Base-by-base conservation (phyloP, 2,797 vertebrate genomes). In the Acanthopagrus latus region DNA sequence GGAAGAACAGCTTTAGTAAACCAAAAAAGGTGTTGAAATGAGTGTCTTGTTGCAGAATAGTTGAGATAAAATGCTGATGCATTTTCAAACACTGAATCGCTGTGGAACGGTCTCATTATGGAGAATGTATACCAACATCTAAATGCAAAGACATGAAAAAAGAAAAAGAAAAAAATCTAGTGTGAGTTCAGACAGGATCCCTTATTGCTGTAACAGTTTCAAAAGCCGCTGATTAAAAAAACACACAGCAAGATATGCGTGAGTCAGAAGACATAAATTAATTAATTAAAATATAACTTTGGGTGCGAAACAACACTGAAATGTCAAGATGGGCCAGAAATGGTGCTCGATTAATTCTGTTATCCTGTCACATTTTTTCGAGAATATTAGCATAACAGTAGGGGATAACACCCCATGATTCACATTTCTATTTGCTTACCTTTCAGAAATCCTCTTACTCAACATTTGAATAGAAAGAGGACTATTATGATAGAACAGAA, bases 281-380 rank as follows among this genome's bases (percentile, higher is more conserved):
- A 27, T 59, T 44, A 62, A 50, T 60, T 66, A 51, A 48, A 57
- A 64, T 57, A 70, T 56, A 50, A 56, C 9, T 43, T 47, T 7
- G 17, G 20, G 50, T 56, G 65, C 43, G 58, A 62, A 38, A 43
- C 58, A 11, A 58, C 8, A 3, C 1, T 11, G 11, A 76, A 47
- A 68, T 55, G 57, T 62, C 64, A 76, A 16, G 11, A 23, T 7
- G 33, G 47, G 29, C 23, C 73, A 18, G 47, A 68, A 38, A 12
- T 14, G 50, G 54, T 18, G 66, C 72, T 63, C 10, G 23, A 62
- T 71, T 67, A 56, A 38, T 58, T 58, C 60, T 51, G n/a, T 58
- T 65, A 71, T 54, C 56, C 21, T 57, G 67, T 79, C 72, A 21
- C 66, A 67, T 74, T 29, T 64, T 64, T 21, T 48, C 1, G 13